phyloP scores from a whole-genome alignment of 2,888 invertebrate genomes.

The Agonopterix heracliana region DNA sequence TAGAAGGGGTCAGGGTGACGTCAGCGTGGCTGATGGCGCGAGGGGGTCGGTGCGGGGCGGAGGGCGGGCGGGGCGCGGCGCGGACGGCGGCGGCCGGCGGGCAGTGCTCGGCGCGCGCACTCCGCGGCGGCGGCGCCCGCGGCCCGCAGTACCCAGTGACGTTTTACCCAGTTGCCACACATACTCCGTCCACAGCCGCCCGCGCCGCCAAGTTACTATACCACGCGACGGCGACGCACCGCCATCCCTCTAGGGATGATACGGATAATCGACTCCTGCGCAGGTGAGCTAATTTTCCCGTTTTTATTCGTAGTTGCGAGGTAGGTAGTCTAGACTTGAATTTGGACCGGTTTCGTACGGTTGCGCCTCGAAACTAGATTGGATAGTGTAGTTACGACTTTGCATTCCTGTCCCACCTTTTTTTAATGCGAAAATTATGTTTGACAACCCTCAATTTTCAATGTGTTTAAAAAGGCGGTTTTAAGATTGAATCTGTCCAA shows the following conservation, averaged over 20 bases:
- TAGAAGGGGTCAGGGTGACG: conserved; percentile 34
- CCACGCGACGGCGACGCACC: not conserved
- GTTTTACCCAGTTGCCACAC: conserved; percentile 3
- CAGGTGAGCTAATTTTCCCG: conserved; percentile 5
- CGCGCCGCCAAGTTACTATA: conserved; percentile 1
- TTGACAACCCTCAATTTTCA: not conserved
- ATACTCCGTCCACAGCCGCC: not conserved
- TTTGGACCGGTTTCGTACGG: conserved; percentile 21
- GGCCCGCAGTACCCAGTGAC: conserved; percentile 3
- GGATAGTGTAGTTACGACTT: conserved; percentile 5
- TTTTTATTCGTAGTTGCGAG: not conserved
- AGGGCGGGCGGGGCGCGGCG: conserved; percentile 29
- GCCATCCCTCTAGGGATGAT: not conserved
- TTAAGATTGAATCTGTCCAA: not conserved
- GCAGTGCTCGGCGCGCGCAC: conserved; percentile 46
- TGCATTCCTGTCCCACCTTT: not conserved
- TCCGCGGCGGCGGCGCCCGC: not conserved
- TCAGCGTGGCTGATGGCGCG: conserved; percentile 51
- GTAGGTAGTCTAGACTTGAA: conserved; percentile 12
- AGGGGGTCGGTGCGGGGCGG: conserved; percentile 26
- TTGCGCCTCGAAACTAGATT: conserved; percentile 16
- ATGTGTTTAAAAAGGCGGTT: not conserved
- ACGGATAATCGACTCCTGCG: not conserved
- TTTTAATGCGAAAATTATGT: not conserved
- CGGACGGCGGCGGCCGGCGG: conserved; percentile 38